phyloP scores from a whole-genome alignment of 1,140 invertebrate species.

The Apis cerana region DNA sequence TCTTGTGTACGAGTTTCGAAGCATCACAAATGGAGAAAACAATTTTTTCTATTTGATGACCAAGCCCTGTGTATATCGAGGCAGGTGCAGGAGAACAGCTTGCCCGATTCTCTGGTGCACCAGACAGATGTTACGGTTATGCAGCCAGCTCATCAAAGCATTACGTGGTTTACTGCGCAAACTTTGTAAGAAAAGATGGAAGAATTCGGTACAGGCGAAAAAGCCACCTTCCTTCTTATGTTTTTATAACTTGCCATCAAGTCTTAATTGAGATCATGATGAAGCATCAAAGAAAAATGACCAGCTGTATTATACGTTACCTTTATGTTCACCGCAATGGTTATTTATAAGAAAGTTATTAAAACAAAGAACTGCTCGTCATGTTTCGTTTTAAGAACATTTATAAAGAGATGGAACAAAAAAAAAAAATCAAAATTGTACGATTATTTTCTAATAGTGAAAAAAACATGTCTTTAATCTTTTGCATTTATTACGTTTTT shows the following conservation, averaged over 20 bases:
- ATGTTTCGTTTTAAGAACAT: no score
- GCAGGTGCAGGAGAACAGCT: constrained; percentile 69
- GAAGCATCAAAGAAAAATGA: background rate
- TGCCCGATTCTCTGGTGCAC: constrained; percentile 54
- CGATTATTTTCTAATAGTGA: no score
- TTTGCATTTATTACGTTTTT: no score
- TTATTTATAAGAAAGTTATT: background rate
- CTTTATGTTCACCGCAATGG: background rate
- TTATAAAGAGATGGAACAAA: no score
- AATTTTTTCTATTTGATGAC: constrained; percentile 65
- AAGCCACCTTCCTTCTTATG: background rate
- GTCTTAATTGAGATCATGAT: background rate
- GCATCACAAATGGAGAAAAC: constrained; percentile 55
- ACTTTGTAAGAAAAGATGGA: background rate
- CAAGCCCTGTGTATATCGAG: constrained; percentile 39
- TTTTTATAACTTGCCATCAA: background rate
- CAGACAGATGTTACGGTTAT: constrained; percentile 61
- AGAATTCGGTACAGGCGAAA: constrained; percentile 2
- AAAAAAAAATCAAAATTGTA: no score
- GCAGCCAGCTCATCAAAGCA: constrained; percentile 62
- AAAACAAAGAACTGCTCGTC: background rate
- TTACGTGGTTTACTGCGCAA: constrained; percentile 26
- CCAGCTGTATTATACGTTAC: background rate
- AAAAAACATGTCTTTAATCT: no score
- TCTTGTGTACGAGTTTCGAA: background rate